Conservation (phyloP, 1,140 invertebrate genomes). For the Zaprionus capensis region DNA sequence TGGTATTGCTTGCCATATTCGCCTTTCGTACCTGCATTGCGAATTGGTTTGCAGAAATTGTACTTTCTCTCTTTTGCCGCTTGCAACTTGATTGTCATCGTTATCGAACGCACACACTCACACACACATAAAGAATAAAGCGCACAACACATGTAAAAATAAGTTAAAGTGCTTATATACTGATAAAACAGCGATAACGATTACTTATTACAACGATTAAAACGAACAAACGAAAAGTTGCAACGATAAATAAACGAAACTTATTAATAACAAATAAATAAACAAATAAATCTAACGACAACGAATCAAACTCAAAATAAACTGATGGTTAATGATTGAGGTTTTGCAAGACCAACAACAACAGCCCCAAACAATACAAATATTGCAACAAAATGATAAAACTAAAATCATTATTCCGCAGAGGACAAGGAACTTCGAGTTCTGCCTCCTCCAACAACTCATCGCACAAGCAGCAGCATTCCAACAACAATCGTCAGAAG, state of each 20-base stretch:
- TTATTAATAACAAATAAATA: constrained; percentile 1
- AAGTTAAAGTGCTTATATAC: constrained; percentile 42
- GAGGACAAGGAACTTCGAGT: constrained; percentile 86
- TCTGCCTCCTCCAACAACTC: constrained; percentile 74
- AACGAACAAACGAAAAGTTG: constrained; percentile 34
- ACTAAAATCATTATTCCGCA: constrained; percentile 92
- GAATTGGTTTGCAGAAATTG: constrained; percentile 42
- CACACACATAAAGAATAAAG: neutral
- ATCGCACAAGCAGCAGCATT: constrained; percentile 66
- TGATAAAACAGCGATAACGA: constrained; percentile 39
- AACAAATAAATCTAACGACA: constrained; percentile 3
- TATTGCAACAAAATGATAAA: constrained; percentile 87
- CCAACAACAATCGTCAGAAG: constrained; percentile 79
- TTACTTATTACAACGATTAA: constrained; percentile 25
- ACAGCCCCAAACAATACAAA: constrained; percentile 9
- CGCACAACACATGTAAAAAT: neutral
- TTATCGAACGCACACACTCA: constrained; percentile 9
- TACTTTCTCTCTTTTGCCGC: constrained; percentile 46
- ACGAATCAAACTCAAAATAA: neutral
- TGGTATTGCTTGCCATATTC: constrained; percentile 6
- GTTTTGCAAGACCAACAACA: constrained; percentile 47
- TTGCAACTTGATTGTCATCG: constrained; percentile 17
- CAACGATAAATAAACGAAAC: constrained; percentile 22
- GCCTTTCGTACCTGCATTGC: constrained; percentile 38
- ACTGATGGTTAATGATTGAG: constrained; percentile 62